Conservation (phyloP, 2,113 vertebrate genomes). For the Crotalus horridus region DNA sequence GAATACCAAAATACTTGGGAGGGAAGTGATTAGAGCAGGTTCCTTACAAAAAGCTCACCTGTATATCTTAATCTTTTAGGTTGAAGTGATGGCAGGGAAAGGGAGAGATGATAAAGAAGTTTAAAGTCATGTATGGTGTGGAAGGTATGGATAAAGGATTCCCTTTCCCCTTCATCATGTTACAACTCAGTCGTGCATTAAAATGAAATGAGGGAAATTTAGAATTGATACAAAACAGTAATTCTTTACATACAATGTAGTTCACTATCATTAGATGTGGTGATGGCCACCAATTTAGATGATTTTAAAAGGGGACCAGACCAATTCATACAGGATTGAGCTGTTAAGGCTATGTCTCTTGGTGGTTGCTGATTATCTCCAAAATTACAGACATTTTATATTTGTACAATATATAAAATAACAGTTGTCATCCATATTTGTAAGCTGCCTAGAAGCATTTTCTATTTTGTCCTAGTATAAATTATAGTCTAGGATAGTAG, state of each 20-base stretch:
- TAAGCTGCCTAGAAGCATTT: neutral
- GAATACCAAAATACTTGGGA: neutral
- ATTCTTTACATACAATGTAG: neutral
- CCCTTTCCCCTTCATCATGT: neutral
- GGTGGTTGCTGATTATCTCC: neutral
- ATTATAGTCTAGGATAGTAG: neutral
- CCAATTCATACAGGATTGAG: neutral
- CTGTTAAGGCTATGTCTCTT: neutral
- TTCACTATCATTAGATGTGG: neutral
- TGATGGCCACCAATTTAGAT: neutral
- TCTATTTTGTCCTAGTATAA: neutral
- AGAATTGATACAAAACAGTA: neutral
- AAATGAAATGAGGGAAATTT: neutral
- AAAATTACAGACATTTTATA: neutral
- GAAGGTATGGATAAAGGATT: neutral
- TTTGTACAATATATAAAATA: neutral
- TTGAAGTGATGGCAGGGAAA: neutral
- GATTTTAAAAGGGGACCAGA: neutral
- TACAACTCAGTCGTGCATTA: neutral
- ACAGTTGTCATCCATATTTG: neutral
- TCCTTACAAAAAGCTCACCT: neutral
- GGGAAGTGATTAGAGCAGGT: neutral
- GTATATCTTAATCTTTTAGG: neutral
- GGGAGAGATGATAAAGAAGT: neutral
- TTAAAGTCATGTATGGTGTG: neutral